Conservation (phyloP, 1,140 invertebrate species). For the Drosophila aff. region DNA sequence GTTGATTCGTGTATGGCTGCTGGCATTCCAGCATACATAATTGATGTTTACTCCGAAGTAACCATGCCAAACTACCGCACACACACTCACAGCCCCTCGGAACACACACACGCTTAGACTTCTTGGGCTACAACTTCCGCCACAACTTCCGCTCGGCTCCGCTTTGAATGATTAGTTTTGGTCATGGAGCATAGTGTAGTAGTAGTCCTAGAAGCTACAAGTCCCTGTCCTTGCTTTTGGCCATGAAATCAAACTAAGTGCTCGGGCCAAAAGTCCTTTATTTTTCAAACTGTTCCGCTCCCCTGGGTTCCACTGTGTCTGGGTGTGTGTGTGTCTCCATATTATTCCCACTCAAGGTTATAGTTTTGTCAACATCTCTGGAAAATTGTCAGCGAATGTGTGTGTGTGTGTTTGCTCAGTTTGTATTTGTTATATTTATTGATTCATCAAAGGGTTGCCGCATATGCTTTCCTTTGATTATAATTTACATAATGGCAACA, state of each 20-base stretch:
- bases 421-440: constrained; percentile 53
- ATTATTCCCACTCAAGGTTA: constrained; percentile 38
- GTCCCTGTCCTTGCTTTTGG: constrained; percentile 26
- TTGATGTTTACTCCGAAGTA: constrained; percentile 69
- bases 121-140: constrained; percentile 65
- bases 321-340: not conserved
- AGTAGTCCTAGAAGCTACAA: constrained; percentile 27
- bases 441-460: constrained; percentile 32
- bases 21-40: constrained; percentile 77
- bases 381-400: not conserved
- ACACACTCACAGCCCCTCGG: constrained; percentile 11
- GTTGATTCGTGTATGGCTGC: constrained; percentile 70
- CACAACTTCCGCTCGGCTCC: constrained; percentile 53
- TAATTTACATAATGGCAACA: constrained; percentile 52
- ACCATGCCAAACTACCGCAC: constrained; percentile 45
- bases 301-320: constrained; percentile 3
- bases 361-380: constrained; percentile 57
- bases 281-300: constrained; percentile 32
- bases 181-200: constrained; percentile 31
- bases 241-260: constrained; percentile 66
- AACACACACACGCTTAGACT: constrained; percentile 5
- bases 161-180: constrained; percentile 79
- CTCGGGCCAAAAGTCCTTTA: constrained; percentile 33
- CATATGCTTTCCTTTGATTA: constrained; percentile 35
- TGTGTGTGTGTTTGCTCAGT: not conserved